phyloP scores from a whole-genome alignment of 2,888 invertebrate genomes.

The Drosophila aldrichi region DNA sequence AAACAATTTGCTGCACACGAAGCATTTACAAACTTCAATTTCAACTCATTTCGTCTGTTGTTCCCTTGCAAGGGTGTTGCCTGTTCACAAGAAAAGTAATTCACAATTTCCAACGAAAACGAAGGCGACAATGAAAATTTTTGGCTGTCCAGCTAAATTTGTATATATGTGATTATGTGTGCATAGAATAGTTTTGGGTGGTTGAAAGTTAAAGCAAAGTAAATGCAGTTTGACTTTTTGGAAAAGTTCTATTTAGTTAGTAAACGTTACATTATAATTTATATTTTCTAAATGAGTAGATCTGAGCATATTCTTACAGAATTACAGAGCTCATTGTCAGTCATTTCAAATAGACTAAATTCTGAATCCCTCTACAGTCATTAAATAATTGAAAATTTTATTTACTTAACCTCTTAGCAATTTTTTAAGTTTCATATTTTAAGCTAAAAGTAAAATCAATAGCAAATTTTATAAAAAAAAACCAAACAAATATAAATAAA shows the following conservation, averaged over 20 bases:
- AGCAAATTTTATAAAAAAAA: too few species aligned
- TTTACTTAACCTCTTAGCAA: too few species aligned
- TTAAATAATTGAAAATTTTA: not conserved
- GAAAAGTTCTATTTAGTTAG: not conserved
- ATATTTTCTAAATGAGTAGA: not conserved
- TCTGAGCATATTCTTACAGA: not conserved
- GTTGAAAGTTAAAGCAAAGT: not conserved
- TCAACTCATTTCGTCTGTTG: constrained; percentile 45
- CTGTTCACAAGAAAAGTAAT: not conserved
- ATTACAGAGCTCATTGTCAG: too few species aligned
- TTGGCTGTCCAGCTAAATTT: not conserved
- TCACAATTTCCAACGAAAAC: constrained; percentile 2
- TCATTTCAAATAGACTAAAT: not conserved
- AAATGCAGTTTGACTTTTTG: not conserved
- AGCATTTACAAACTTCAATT: constrained; percentile 77
- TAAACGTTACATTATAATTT: not conserved
- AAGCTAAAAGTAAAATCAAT: too few species aligned
- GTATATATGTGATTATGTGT: not conserved
- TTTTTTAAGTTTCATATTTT: too few species aligned
- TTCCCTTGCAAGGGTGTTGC: constrained; percentile 2
- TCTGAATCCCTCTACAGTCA: not conserved
- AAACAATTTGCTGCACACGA: constrained; percentile 79
- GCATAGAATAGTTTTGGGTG: not conserved
- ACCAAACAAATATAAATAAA: too few species aligned
- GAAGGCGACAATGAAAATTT: constrained; percentile 4